phyloP scores from a whole-genome alignment of 2,888 invertebrate genomes.

The Chrysolina haemoptera region DNA sequence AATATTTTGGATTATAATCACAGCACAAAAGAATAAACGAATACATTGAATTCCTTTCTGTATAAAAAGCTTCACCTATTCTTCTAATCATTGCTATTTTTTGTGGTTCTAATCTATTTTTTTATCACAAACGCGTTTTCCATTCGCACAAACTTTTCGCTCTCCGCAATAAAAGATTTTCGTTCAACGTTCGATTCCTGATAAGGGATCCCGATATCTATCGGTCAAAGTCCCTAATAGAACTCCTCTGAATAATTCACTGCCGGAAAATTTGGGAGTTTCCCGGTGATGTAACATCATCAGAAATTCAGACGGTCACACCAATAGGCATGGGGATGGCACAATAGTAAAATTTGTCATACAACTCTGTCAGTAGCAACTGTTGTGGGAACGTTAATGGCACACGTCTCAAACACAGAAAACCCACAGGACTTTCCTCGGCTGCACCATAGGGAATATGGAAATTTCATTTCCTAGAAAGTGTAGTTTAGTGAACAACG shows the following conservation, averaged over 20 bases:
- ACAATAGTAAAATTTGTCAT: conserved; percentile 50
- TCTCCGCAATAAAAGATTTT: not conserved
- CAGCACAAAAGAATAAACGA: too few species aligned
- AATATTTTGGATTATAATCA: too few species aligned
- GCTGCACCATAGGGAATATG: not conserved
- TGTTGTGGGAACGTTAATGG: conserved; percentile 44
- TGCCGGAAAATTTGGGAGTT: not conserved
- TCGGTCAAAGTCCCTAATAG: not conserved
- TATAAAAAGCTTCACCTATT: too few species aligned
- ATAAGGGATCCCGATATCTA: not conserved
- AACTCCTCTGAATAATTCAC: conserved; percentile 7
- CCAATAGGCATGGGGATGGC: conserved; percentile 20
- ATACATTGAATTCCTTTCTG: too few species aligned
- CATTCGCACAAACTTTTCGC: not conserved
- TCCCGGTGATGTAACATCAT: not conserved
- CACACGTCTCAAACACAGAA: conserved; percentile 41
- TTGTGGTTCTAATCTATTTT: too few species aligned
- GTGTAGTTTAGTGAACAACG: not conserved
- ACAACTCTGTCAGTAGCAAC: conserved; percentile 50
- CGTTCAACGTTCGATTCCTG: not conserved
- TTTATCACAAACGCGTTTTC: not conserved
- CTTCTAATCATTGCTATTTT: too few species aligned
- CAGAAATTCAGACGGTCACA: conserved; percentile 12
- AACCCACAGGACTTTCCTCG: conserved; percentile 4
- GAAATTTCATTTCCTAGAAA: not conserved